Evolutionary conservation across 2,797 vertebrate species (phyloP).

Genomic region (Acrocephalus scirpaceus): DNA sequence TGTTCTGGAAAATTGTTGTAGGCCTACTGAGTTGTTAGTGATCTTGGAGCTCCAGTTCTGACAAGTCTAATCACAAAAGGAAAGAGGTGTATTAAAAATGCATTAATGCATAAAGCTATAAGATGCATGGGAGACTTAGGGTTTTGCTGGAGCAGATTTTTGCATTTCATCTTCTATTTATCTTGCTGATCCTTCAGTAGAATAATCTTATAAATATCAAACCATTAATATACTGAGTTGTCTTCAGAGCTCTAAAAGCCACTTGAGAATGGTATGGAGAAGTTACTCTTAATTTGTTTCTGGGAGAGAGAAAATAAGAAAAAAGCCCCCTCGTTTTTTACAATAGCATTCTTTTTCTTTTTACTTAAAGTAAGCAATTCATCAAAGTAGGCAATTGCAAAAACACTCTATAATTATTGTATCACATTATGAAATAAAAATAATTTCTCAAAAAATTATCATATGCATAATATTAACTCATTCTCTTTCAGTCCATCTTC

Average conservation of each 20-base stretch:
- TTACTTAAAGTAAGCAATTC: not conserved
- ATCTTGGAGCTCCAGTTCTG: slow-evolving; percentile 26
- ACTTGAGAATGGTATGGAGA: slow-evolving; percentile 30
- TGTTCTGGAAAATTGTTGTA: not conserved
- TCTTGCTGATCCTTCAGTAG: slow-evolving; percentile 22
- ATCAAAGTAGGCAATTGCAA: not conserved
- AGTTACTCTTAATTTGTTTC: slow-evolving; percentile 47
- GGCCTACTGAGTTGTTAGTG: not conserved
- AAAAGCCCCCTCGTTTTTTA: not conserved
- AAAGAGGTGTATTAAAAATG: slow-evolving; percentile 48
- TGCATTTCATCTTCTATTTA: slow-evolving; percentile 46
- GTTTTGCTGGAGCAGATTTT: slow-evolving; percentile 14
- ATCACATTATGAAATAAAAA: not conserved
- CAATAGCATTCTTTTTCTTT: not conserved
- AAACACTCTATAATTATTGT: not conserved
- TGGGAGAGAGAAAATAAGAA: slow-evolving; percentile 6
- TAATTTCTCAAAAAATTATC: not conserved
- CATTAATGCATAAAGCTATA: not conserved
- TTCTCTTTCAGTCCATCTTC: not conserved
- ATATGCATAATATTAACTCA: not conserved
- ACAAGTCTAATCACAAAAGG: not conserved
- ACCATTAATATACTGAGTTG: slow-evolving; percentile 66
- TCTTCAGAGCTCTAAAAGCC: slow-evolving; percentile 63
- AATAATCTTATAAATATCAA: slow-evolving; percentile 66
- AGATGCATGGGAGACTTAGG: slow-evolving; percentile 28